These are phyloP conservation scores for Oscheius myriophilus DNA, from an alignment of 2,888 invertebrate genomes.

Conservation along the genomic window DNA sequence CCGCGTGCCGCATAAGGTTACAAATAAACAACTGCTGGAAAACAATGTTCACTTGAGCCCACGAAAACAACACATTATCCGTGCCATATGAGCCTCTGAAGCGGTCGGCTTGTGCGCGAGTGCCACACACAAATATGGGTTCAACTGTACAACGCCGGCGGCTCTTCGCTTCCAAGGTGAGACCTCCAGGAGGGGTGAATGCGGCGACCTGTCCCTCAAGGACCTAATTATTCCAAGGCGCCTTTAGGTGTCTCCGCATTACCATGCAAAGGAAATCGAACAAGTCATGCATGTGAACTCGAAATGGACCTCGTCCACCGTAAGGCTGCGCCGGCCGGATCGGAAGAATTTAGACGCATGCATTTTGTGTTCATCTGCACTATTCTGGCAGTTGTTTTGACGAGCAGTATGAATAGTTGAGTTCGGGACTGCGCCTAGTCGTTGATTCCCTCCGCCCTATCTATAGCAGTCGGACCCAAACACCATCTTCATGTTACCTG, in stretches of 20 bases:
- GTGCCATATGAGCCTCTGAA: constrained; percentile 19
- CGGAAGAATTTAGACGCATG: background rate
- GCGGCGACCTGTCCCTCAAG: too few species aligned
- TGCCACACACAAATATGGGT: too few species aligned
- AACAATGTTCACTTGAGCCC: constrained; percentile 5
- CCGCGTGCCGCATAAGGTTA: constrained; percentile 7
- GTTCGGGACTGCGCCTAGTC: background rate
- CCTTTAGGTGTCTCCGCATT: constrained; percentile 5
- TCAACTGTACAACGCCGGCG: too few species aligned
- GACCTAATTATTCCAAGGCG: too few species aligned
- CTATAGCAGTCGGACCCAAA: background rate
- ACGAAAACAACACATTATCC: constrained; percentile 11
- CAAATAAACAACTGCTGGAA: constrained; percentile 13
- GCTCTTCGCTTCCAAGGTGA: too few species aligned
- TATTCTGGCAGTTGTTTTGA: background rate
- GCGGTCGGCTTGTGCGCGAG: constrained; percentile 6
- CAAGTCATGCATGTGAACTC: constrained; percentile 15
- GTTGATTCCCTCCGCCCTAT: too few species aligned
- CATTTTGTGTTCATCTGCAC: background rate
- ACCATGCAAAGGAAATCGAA: constrained; percentile 5
- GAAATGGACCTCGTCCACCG: constrained; percentile 8
- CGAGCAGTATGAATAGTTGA: constrained; percentile 23
- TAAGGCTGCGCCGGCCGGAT: background rate
- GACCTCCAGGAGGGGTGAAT: too few species aligned
- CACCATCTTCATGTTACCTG: background rate